Evolutionary conservation across 1,140 invertebrate species (phyloP).

Genomic region (Tetragnatha versicolor): DNA sequence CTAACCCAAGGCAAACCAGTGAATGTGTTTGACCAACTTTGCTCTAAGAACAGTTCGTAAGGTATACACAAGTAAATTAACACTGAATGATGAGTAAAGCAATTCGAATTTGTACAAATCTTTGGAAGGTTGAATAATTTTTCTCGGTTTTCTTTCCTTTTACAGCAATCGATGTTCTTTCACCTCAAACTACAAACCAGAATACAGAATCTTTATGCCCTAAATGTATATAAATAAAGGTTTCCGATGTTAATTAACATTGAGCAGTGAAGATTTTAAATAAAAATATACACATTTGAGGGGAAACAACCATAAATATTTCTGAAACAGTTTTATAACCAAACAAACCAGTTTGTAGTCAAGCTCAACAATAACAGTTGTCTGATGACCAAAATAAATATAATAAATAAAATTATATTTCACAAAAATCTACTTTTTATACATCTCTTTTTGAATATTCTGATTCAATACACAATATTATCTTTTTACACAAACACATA

Average conservation of each 20-base stretch:
- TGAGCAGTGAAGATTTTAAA: conserved; percentile 21
- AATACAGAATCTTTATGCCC: conserved; percentile 6
- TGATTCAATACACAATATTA: too few species aligned
- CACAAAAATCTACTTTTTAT: too few species aligned
- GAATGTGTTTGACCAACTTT: conserved; percentile 21
- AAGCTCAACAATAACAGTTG: conserved; percentile 14
- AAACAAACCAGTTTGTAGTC: not conserved
- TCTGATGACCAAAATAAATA: conserved; percentile 19
- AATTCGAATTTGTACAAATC: conserved; percentile 46
- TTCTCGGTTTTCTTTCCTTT: too few species aligned
- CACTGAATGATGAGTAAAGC: too few species aligned
- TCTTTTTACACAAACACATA: too few species aligned
- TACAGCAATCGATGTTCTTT: too few species aligned
- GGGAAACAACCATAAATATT: conserved; percentile 34
- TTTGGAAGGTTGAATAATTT: conserved; percentile 24
- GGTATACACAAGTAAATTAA: too few species aligned
- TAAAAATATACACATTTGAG: conserved; percentile 20
- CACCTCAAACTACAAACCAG: conserved; percentile 1
- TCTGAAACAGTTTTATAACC: not conserved
- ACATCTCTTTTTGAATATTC: too few species aligned
- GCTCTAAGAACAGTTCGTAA: too few species aligned
- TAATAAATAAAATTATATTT: conserved; percentile 19
- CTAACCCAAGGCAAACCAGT: conserved; percentile 10
- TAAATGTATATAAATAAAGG: conserved; percentile 6
- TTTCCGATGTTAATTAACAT: conserved; percentile 22